Base-by-base conservation (phyloP, 1,140 invertebrate genomes). In the Megalonaias nervosa region DNA sequence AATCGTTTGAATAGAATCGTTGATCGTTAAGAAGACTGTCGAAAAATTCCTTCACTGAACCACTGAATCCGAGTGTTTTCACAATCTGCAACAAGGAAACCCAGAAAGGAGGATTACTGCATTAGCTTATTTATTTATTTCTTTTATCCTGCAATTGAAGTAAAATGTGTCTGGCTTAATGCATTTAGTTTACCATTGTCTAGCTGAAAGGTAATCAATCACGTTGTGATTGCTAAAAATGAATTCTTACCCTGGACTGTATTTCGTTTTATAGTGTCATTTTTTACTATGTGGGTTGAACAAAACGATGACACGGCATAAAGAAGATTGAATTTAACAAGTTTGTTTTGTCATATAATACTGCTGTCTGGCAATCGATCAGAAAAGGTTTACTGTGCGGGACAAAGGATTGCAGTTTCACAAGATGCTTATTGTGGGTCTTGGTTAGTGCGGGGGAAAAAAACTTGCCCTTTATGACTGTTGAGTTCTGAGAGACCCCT, bases 21-120 rank as follows among this genome's bases (percentile, higher is more conserved):
- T 70, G 23, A 21, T 83, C 71, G 14, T 77, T 65, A 17, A 75
- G 64, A 15, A 85, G 26, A 23, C 65, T 69, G 13, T 76, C 67
- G 62, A 83, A 85, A 61, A 81, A 85, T 16, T 81, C 77, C 21
- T 81, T 66, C 3, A 83, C 66, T 14, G 78, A 82, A 4, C 82
- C 82, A 60, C 13, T 65, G 56, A 76, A 79, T 4, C 67, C 58
- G 6, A 74, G 69, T 61, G 68, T 77, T 19, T 67, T 60, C 73
- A 81, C 77, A n/a, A 79, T 77, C 82, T 83, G 62, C 31, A 67
- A 69, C 58, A 59, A 74, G 11, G 59, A 16, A 31, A 15, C 15
- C 48, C 23, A 14, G 16, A 31, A n/a, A 17, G n/a, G 0, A 67
- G 3, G n/a, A 67, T 67, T 23, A 31, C n/a, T 48, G 11, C 11